phyloP scores from a whole-genome alignment of 2,113 vertebrate genomes.

The Carlito syrichta region DNA sequence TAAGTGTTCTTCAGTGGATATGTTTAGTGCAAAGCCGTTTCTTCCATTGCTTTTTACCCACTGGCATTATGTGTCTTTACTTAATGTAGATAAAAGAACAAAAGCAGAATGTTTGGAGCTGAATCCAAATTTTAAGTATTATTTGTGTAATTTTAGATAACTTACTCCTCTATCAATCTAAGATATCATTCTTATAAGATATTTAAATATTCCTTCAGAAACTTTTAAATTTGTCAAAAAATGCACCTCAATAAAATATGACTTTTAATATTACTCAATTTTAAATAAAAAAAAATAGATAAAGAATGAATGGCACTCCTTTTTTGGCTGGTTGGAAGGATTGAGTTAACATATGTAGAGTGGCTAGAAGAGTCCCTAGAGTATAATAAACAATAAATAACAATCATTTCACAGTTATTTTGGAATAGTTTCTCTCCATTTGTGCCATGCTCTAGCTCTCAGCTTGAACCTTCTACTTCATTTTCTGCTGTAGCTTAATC shows the following conservation, averaged over 20 bases:
- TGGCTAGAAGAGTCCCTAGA: not conserved
- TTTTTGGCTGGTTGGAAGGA: not conserved
- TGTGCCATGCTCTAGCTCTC: not conserved
- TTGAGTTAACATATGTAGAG: not conserved
- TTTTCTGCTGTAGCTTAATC: not conserved
- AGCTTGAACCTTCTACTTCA: not conserved
- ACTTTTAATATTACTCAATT: not conserved
- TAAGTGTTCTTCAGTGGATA: not conserved
- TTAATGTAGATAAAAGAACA: not conserved
- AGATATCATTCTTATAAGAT: not conserved
- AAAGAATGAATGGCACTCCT: not conserved
- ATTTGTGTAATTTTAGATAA: not conserved
- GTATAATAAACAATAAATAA: not conserved
- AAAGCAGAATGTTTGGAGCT: not conserved
- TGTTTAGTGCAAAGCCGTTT: not conserved
- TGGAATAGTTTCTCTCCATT: not conserved
- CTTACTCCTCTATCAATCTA: not conserved
- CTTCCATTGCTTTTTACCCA: not conserved
- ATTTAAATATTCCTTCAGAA: not conserved
- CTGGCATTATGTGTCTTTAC: not conserved
- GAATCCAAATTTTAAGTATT: not conserved
- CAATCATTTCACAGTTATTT: not conserved
- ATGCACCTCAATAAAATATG: not conserved
- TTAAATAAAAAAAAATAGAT: not conserved
- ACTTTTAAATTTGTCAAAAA: not conserved